Evolutionary conservation across 2,888 invertebrate genomes (phyloP), one percentile per base, ranked within the genome.

Genomic region (Baronia brevicornis): DNA sequence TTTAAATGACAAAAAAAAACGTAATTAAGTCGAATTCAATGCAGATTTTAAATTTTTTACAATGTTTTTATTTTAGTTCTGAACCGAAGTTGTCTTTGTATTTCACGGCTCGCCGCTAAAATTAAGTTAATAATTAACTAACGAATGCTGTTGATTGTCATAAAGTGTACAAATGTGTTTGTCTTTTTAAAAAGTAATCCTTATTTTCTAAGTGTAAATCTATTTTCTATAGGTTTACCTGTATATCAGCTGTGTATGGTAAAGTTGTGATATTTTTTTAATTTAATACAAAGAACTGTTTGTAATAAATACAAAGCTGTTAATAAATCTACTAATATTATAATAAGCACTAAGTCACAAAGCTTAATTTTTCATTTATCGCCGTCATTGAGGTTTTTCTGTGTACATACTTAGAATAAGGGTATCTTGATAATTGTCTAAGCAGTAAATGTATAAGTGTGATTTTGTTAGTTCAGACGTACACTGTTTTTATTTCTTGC

Each of bases 121-220:
- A 70, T 74, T 77, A 77, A 79, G 80, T 75, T 75, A 73, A 75
- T 77, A 71, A n/a, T n/a, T n/a, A n/a, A n/a, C n/a, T n/a, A n/a
- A n/a, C n/a, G 73, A 82, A 78, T 79, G 69, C 72, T 79, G 80
- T 80, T 82, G 73, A 79, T 78, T 78, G 78, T 78, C 80, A 80
- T 79, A 66, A 77, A 77, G 80, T 84, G 84, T 84, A 84, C 84
- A 84, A 84, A 84, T 84, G 75, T 79, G 74, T 80, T 80, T 65
- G 32, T 28, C 28, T 37, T 52, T 75, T 75, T 59, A 69, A 60
- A n/a, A 80, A 80, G 80, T 79, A 80, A 80, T 79, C 62, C 63
- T 68, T 77, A 73, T 53, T 11, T 73, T 74, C 60, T 80, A 79
- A 82, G 82, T 73, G 69, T 46, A 72, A 71, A 70, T 60, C 65